These are phyloP conservation scores for Telmatochromis sp. DNA, from an alignment of 2,113 vertebrate genomes.

Conservation along the genomic window DNA sequence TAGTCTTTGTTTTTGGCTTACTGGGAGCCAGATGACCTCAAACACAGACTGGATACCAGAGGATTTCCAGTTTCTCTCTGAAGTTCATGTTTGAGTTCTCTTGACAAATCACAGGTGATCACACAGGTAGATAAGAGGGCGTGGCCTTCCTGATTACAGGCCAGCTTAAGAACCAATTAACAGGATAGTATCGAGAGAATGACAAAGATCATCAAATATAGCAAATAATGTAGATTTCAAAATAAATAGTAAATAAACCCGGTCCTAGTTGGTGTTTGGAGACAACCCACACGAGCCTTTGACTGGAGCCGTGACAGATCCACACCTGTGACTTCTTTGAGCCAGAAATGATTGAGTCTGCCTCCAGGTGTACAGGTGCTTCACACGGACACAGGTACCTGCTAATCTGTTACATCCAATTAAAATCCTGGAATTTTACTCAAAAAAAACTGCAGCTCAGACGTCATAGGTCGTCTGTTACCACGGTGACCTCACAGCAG, in stretches of 20 bases:
- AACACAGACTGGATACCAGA: neutral
- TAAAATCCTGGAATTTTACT: neutral
- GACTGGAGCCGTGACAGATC: neutral
- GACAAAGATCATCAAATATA: neutral
- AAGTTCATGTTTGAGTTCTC: neutral
- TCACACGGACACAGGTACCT: neutral
- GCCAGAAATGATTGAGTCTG: neutral
- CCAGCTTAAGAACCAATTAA: neutral
- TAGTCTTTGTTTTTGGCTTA: neutral
- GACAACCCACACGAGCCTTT: neutral
- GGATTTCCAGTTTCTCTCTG: neutral
- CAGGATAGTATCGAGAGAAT: neutral
- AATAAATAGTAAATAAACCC: fast-evolving
- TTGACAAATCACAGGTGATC: neutral
- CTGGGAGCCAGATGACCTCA: neutral
- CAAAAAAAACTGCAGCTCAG: neutral
- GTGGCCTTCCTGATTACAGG: neutral
- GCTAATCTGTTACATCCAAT: neutral
- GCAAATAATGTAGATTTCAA: neutral
- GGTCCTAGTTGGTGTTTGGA: neutral
- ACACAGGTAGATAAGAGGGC: neutral
- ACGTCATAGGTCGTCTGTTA: neutral
- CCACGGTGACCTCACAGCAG: neutral
- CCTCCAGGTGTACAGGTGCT: neutral
- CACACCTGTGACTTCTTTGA: neutral